Evolutionary conservation across 2,113 vertebrate genomes (phyloP).

Genomic region (Prunella fulvescens): DNA sequence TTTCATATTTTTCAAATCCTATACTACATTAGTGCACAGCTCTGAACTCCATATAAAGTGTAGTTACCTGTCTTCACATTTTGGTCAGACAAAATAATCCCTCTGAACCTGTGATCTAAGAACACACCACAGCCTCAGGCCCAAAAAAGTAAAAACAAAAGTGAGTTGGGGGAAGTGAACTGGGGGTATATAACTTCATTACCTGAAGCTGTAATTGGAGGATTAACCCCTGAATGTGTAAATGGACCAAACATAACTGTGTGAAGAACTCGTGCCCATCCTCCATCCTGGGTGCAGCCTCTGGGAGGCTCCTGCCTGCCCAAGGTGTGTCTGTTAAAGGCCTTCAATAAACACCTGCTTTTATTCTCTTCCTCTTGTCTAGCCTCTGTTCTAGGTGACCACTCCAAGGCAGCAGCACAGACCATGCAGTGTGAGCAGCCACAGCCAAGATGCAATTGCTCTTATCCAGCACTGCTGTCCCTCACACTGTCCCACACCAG

Average conservation of each 20-base stretch:
- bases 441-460: fast-evolving
- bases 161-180: background rate
- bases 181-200: background rate
- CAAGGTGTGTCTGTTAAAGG: background rate
- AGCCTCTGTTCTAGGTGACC: no score
- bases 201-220: background rate
- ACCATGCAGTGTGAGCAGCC: background rate
- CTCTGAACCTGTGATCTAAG: background rate
- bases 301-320: background rate
- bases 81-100: background rate
- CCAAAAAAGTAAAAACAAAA: background rate
- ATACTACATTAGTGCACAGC: background rate
- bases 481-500: no score
- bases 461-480: fast-evolving
- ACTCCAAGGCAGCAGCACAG: background rate
- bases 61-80: background rate
- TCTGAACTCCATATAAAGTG: no score
- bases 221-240: background rate
- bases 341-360: background rate
- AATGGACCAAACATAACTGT: background rate
- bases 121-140: background rate
- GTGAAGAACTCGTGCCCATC: background rate
- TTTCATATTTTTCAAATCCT: background rate
- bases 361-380: background rate
- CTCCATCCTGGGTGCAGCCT: background rate